Conservation (phyloP, 2,797 vertebrate genomes). For the Carcharodon carcharias region DNA sequence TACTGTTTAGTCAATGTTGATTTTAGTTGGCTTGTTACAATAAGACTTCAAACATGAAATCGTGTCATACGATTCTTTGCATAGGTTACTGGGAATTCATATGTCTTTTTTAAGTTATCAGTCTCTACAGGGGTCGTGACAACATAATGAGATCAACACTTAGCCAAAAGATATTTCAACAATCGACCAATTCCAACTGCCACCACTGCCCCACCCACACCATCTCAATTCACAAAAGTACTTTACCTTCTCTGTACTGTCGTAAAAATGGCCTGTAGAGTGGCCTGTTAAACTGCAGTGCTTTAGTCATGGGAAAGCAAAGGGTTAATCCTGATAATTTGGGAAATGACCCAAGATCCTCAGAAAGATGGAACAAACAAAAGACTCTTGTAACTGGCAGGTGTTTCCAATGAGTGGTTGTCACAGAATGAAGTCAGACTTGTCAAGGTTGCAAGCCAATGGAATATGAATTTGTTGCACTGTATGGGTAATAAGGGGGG, state of each 20-base stretch:
- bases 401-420: background rate
- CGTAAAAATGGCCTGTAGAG: background rate
- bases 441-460: background rate
- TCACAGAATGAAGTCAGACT: background rate
- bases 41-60: no score
- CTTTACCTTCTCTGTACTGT: background rate
- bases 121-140: no score
- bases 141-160: background rate
- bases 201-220: background rate
- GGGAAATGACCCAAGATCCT: background rate
- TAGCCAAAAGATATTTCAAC: background rate
- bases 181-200: background rate
- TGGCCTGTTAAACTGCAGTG: background rate
- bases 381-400: background rate
- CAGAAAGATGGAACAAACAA: background rate
- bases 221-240: background rate
- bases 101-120: no score
- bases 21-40: no score
- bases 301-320: background rate
- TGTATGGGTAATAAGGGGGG: background rate
- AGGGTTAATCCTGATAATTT: background rate
- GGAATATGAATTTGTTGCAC: background rate
- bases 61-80: no score
- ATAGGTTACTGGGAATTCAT: no score
- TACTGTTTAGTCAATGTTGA: no score